Percentiles rank a stretch among this genome's conserved stretches.
Evolutionary conservation across 2,113 vertebrate species (phyloP).

Genomic region (Poeciliopsis retropinna): DNA sequence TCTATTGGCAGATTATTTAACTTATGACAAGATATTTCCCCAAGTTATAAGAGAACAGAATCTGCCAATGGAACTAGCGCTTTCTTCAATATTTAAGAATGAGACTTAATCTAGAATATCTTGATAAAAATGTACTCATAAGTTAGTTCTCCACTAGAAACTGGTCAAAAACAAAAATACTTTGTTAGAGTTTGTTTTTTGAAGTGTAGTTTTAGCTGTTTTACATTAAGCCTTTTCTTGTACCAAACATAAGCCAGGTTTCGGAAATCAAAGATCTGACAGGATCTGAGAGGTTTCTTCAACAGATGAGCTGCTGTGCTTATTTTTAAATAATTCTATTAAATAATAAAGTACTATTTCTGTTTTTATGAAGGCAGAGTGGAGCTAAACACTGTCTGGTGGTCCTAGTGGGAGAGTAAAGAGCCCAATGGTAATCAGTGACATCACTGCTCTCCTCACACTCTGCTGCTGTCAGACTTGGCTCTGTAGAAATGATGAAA

Average conservation of each 20-base stretch:
- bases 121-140: no score
- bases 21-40: no score
- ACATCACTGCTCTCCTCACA: slow-evolving; percentile 33
- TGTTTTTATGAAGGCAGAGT: slow-evolving; percentile 60
- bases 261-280: neutral
- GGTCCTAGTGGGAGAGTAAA: slow-evolving; percentile 89
- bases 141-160: no score
- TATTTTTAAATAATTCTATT: no score
- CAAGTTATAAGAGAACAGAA: no score
- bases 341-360: neutral
- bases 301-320: neutral
- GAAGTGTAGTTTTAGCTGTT: slow-evolving; percentile 1
- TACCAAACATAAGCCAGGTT: neutral
- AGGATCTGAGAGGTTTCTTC: neutral
- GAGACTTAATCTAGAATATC: no score
- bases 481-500: slow-evolving; percentile 29
- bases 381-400: slow-evolving; percentile 90
- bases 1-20: no score
- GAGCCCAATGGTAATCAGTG: neutral
- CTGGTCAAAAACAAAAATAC: no score
- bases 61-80: no score
- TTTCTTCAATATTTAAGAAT: no score
- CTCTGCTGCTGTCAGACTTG: neutral
- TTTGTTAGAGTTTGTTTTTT: no score
- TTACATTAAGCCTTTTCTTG: neutral